Base-by-base conservation (phyloP, 2,797 vertebrate genomes). In the Passerculus sandwichensis region DNA sequence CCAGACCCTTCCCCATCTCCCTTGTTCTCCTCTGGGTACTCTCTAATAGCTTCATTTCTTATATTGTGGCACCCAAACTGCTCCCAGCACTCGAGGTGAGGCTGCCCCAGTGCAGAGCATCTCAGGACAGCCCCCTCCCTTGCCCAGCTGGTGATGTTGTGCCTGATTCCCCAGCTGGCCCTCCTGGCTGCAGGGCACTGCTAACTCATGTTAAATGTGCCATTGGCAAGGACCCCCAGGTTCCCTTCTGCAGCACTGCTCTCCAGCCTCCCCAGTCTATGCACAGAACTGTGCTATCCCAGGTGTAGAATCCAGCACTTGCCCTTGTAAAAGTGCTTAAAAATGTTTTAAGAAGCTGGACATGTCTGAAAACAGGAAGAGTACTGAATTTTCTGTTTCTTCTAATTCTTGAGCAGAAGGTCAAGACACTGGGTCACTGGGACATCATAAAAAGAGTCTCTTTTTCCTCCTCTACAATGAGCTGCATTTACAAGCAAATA, bases 161-260 rank as follows among this genome's bases (percentile, higher is more conserved):
- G 7, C 29, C 34, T 67, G 77, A n/a, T 59, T 15, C 1, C 23
- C 11, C 29, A 18, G 15, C 1, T 80, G 29, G 19, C 44, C 29
- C 9, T 67, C 18, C 48, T 54, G 38, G 11, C 6, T 54, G 13
- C 26, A 61, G 66, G 47, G 13, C 11, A 21, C 38, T 61, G 48
- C 29, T 82, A 23, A 2, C 18, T 54, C 19, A 5, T 38, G 57
- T 8, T 38, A 22, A 72, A 64, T 32, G 15, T 47, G 34, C 34
- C 59, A 64, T 19, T 0, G 0, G 22, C 1, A 1, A 32, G 27
- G n/a, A 62, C 10, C 7, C n/a, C 13, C 7, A 22, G 18, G n/a
- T 53, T 5, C 27, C 29, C 3, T 26, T 54, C 48, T 72, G 57
- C 8, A 22, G n/a, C 19, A 14, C 48, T 62, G n/a, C 19, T 54